phyloP scores from a whole-genome alignment of 2,888 invertebrate genomes.

The Limnephilus auricula region DNA sequence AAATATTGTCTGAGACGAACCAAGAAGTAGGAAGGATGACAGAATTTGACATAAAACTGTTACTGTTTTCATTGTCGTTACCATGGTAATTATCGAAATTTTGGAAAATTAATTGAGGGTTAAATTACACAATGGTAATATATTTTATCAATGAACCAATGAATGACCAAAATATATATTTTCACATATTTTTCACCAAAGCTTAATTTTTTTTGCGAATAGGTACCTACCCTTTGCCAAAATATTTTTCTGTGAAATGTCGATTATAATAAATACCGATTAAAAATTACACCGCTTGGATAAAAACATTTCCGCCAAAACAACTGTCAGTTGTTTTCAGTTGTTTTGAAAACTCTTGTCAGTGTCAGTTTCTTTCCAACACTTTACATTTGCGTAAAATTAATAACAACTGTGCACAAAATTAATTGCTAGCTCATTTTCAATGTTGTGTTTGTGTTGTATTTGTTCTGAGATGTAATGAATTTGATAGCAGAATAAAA shows the following conservation, averaged over 20 bases:
- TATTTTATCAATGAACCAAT: no score
- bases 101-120: not conserved
- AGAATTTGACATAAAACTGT: not conserved
- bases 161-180: no score
- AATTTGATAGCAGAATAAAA: not conserved
- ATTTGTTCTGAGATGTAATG: not conserved
- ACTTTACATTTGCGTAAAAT: not conserved
- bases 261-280: not conserved
- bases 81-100: not conserved
- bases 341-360: not conserved
- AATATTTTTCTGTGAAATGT: no score
- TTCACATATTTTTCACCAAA: no score
- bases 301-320: constrained; percentile 3
- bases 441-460: not conserved
- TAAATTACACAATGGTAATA: no score
- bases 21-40: not conserved
- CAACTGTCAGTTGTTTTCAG: constrained; percentile 9
- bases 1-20: not conserved
- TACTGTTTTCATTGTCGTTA: not conserved
- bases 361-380: not conserved
- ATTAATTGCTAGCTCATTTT: not conserved
- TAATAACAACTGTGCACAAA: not conserved
- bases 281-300: not conserved
- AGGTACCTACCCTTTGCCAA: no score
- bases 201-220: no score